phyloP scores from a whole-genome alignment of 2,888 invertebrate genomes.

The Heteromurus nitidus region DNA sequence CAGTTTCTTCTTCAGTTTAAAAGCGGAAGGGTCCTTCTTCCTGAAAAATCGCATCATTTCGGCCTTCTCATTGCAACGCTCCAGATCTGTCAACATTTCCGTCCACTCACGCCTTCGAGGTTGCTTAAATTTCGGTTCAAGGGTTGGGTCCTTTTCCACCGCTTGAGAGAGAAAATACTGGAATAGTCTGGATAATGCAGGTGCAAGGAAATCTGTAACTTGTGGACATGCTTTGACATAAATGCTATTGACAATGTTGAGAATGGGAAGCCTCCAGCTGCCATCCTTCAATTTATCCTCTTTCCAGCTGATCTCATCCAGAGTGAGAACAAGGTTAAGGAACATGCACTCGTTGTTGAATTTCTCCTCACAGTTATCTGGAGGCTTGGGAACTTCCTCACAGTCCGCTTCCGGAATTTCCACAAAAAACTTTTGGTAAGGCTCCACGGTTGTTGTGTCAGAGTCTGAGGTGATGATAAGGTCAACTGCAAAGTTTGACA shows the following conservation, averaged over 20 bases:
- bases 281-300: constrained; percentile 15
- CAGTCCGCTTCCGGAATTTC: constrained; percentile 25
- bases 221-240: constrained; percentile 41
- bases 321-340: constrained; percentile 18
- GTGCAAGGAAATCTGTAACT: constrained; percentile 26
- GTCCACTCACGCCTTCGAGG: constrained; percentile 26
- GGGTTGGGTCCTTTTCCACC: not conserved
- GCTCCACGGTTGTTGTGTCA: not conserved
- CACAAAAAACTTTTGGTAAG: constrained; percentile 11
- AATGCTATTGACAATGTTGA: constrained; percentile 10
- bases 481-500: too few relatives aligned
- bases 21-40: constrained; percentile 21
- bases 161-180: constrained; percentile 18
- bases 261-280: constrained; percentile 38
- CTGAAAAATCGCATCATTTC: constrained; percentile 39
- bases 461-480: too few relatives aligned
- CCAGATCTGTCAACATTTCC: constrained; percentile 28
- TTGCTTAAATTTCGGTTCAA: constrained; percentile 25
- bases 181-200: constrained; percentile 28
- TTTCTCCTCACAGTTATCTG: not conserved
- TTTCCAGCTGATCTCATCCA: constrained; percentile 36
- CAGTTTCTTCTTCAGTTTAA: constrained; percentile 24
- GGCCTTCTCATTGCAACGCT: constrained; percentile 25
- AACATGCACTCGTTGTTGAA: not conserved
- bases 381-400: constrained; percentile 38